phyloP scores from a whole-genome alignment of 2,113 vertebrate species.

The Platysternon megacephalum region DNA sequence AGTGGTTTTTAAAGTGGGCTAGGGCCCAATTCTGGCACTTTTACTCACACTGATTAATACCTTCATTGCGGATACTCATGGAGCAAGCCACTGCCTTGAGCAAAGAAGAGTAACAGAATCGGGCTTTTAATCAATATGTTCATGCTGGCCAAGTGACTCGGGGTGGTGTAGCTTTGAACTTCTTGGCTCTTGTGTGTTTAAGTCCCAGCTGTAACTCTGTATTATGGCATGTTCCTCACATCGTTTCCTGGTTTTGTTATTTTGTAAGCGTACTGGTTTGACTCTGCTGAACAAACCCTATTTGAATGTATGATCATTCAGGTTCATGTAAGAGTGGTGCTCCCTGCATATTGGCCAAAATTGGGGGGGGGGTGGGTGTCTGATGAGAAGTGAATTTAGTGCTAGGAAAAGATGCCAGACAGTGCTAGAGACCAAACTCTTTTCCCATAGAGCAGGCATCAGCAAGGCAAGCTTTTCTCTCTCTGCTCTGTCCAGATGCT shows the following conservation, averaged over 20 bases:
- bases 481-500: not conserved
- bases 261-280: not conserved
- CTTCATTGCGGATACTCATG: not conserved
- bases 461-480: not conserved
- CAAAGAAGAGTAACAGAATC: not conserved
- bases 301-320: not conserved
- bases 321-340: not conserved
- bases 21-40: not conserved
- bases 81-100: not conserved
- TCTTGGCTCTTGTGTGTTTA: not conserved
- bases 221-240: not conserved
- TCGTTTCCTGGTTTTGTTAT: not conserved
- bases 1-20: conserved; percentile 43
- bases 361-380: not conserved
- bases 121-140: not conserved
- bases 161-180: not conserved
- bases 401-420: not conserved
- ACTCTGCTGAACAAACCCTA: accelerated
- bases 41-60: not conserved
- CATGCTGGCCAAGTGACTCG: not conserved
- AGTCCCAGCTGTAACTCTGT: not conserved
- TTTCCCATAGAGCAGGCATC: not conserved
- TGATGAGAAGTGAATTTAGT: not conserved
- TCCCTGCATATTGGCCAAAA: not conserved
- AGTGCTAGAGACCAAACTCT: not conserved